A percentile compares a stretch with the other conserved stretches of the same genome.
phyloP scores from a whole-genome alignment of 92 coral and sea anemone genomes.

The Diadumene lineata region DNA sequence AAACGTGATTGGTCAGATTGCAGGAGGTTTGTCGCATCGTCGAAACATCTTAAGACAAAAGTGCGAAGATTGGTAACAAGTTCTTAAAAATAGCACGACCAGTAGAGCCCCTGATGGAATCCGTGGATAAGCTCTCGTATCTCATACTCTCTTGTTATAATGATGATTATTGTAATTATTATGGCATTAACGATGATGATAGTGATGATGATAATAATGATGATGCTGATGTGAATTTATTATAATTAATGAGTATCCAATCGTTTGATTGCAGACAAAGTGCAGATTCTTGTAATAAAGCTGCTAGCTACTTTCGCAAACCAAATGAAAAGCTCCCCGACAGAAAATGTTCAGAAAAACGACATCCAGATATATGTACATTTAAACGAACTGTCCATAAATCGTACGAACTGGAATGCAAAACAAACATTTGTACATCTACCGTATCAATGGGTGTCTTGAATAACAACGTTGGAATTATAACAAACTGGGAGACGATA shows the following conservation, averaged over 20 bases:
- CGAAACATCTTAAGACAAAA: too few relatives aligned
- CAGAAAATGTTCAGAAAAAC: constrained; percentile 10
- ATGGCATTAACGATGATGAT: not conserved
- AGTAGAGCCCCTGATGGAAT: too few relatives aligned
- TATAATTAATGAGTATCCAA: too few relatives aligned
- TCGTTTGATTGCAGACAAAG: not conserved
- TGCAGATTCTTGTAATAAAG: constrained; percentile 2
- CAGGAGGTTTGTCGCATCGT: too few relatives aligned
- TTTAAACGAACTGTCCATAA: not conserved
- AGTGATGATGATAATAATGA: not conserved
- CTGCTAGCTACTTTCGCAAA: constrained; percentile 13
- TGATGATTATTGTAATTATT: not conserved
- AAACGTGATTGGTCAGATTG: too few relatives aligned
- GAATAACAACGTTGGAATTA: not conserved
- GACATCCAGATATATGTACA: constrained; percentile 9
- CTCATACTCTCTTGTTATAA: too few relatives aligned
- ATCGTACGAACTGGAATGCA: not conserved
- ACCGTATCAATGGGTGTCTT: not conserved
- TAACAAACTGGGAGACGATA: constrained; percentile 9
- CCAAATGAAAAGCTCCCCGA: not conserved
- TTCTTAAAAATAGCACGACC: too few relatives aligned
- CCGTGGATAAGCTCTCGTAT: too few relatives aligned
- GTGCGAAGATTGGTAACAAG: too few relatives aligned
- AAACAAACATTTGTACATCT: not conserved
- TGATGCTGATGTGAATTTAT: too few relatives aligned